Conservation (phyloP, 2,113 vertebrate genomes). For the Microcebus griseorufus region DNA sequence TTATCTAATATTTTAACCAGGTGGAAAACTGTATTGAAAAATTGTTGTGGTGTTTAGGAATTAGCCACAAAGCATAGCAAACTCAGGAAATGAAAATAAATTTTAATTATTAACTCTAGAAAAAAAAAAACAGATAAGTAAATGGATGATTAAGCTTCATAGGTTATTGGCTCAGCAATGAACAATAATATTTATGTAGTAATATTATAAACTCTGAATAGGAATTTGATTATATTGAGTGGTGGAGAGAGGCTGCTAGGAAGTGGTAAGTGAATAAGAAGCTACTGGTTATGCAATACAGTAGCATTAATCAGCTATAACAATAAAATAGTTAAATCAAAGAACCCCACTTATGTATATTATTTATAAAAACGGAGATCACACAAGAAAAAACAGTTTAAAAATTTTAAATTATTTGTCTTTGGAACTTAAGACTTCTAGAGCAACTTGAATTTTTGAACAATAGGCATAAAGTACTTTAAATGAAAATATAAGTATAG, state of each 20-base stretch:
- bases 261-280: background rate
- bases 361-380: slow-evolving; percentile 1
- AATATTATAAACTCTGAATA: background rate
- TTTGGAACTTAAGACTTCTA: background rate
- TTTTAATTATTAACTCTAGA: background rate
- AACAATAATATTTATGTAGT: background rate
- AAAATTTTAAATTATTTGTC: background rate
- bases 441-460: background rate
- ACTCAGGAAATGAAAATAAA: slow-evolving; percentile 26
- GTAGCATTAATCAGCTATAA: background rate
- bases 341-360: background rate
- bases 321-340: slow-evolving; percentile 3
- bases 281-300: background rate
- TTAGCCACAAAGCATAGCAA: background rate
- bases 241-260: background rate
- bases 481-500: background rate
- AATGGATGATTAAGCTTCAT: background rate
- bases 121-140: background rate
- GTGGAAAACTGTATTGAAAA: background rate
- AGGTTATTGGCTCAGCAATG: background rate
- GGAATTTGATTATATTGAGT: background rate
- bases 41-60: background rate
- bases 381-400: background rate
- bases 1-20: background rate
- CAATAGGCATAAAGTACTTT: background rate